Evolutionary conservation across 2,888 invertebrate species (phyloP).

Genomic region (Chirona hameri): DNA sequence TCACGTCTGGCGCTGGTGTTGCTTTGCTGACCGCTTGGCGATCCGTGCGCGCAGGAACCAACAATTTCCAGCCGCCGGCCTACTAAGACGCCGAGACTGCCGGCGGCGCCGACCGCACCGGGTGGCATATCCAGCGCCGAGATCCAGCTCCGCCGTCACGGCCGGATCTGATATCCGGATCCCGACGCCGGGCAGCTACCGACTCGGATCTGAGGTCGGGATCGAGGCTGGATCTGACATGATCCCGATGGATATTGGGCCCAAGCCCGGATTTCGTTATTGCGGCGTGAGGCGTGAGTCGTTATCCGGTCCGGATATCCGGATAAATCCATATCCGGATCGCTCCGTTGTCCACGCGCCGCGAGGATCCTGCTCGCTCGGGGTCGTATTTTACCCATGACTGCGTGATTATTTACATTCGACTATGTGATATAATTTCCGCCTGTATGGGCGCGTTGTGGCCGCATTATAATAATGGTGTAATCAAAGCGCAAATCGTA

Average conservation of each 20-base stretch:
- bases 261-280: background rate
- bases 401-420: conserved; percentile 2
- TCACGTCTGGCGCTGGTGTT: too few relatives aligned
- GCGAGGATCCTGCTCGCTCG: background rate
- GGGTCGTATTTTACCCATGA: background rate
- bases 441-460: background rate
- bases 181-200: background rate
- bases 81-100: background rate
- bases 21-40: too few relatives aligned
- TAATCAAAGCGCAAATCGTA: background rate
- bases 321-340: too few relatives aligned
- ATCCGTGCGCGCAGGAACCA: too few relatives aligned
- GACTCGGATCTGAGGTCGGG: background rate
- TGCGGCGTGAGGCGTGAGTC: background rate
- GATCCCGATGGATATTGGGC: background rate
- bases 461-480: background rate
- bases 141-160: background rate
- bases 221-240: too few relatives aligned
- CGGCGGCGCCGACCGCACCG: background rate
- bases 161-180: background rate
- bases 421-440: conserved; percentile 6
- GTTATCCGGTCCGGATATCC: background rate
- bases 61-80: conserved; percentile 4
- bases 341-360: background rate
- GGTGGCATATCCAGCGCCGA: too few relatives aligned